Evolutionary conservation across 2,888 invertebrate species (phyloP), one percentile per base, ranked within the genome.

Genomic region (Antitype chi): DNA sequence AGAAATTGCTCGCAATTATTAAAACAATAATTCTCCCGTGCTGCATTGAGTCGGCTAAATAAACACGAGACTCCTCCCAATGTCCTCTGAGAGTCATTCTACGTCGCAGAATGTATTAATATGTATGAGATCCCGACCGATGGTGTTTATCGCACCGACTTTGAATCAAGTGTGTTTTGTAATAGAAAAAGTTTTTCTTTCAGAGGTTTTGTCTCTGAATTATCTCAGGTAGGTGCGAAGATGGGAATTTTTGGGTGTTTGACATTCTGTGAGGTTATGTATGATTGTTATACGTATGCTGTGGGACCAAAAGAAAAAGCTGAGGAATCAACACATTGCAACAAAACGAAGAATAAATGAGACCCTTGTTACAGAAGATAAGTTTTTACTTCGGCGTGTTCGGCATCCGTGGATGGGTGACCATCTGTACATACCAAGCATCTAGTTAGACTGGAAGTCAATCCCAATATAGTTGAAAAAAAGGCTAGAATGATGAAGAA

Each of bases 21-120:
- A 82, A 86, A 87, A 87, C 85, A 85, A 87, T 87, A 89, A 88
- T 84, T 87, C 79, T 74, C 77, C 80, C 70, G 75, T 68, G 79
- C 69, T 82, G 83, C 85, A 88, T 86, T 84, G 84, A 85, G 80
- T 82, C 67, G 82, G 87, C 84, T 88, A 89, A 88, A 90, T 90
- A 92, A 91, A 92, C 88, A 91, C 89, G 89, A 85, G 85, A 55
- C 74, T 87, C 80, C 86, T 88, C 82, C 84, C 82, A 89, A 90
- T 79, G 78, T 88, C 89, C 89, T 88, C 80, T 70, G 90, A 91
- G 90, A 92, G 91, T 92, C 92, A 91, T 92, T 91, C 89, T 85
- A 89, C 91, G 92, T 92, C 92, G 90, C 90, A 87, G 85, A 90
- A 86, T 88, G 86, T 90, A 93, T 94, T 92, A 94, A 94, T 94